phyloP scores from a whole-genome alignment of 2,888 invertebrate genomes.

The Philaethria dido region DNA sequence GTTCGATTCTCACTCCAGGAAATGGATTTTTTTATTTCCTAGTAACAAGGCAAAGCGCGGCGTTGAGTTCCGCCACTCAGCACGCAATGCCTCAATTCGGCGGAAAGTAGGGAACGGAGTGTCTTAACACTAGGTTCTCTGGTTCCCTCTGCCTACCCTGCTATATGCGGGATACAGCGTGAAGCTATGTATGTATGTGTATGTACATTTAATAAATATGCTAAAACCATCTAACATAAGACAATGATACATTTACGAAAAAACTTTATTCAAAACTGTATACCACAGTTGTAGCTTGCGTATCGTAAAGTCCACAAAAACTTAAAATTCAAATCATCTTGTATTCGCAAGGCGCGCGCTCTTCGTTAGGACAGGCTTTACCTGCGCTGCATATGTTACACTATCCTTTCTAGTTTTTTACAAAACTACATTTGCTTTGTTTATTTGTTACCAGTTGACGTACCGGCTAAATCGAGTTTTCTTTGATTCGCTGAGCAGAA shows the following conservation, averaged over 20 bases:
- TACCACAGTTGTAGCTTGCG: neutral
- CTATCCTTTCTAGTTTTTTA: constrained; percentile 57
- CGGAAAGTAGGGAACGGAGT: too few species aligned
- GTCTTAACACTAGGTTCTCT: too few species aligned
- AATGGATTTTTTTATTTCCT: too few species aligned
- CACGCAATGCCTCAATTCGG: too few species aligned
- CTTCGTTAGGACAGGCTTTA: constrained; percentile 77
- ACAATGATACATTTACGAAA: neutral
- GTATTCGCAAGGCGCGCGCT: constrained; percentile 72
- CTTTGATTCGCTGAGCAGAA: constrained; percentile 66
- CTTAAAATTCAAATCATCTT: constrained; percentile 64
- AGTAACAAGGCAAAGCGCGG: too few species aligned
- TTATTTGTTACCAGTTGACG: constrained; percentile 76
- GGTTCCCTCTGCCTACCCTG: too few species aligned
- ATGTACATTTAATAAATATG: too few species aligned
- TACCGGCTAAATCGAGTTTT: constrained; percentile 77
- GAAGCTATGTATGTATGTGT: too few species aligned
- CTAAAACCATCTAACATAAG: neutral
- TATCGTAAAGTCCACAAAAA: constrained; percentile 28
- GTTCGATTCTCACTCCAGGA: too few species aligned
- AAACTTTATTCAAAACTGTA: constrained; percentile 1
- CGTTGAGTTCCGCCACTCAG: too few species aligned
- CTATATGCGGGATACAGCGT: too few species aligned
- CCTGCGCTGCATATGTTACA: constrained; percentile 82
- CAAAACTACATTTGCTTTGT: constrained; percentile 73